Conservation (phyloP, 2,888 invertebrate genomes). For the Chrysolina oricalcia region DNA sequence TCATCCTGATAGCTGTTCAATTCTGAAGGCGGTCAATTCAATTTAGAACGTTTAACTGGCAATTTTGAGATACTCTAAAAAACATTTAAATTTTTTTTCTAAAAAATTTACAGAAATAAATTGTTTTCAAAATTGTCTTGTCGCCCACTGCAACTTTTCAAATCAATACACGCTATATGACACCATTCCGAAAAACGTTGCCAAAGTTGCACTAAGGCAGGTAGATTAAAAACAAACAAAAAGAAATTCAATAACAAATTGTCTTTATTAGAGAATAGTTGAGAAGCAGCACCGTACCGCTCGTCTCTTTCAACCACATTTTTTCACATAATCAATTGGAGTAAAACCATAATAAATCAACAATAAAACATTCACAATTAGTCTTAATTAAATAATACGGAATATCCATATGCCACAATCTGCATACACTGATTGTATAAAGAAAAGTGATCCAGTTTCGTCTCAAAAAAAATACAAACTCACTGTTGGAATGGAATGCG, state of each 20-base stretch:
- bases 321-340: background rate
- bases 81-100: no score
- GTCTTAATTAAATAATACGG: background rate
- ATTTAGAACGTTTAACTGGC: no score
- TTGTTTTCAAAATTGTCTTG: no score
- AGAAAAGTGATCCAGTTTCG: conserved; percentile 8
- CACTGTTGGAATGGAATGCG: background rate
- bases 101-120: no score
- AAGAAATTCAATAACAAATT: conserved; percentile 3
- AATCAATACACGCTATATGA: no score
- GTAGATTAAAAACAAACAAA: background rate
- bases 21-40: no score
- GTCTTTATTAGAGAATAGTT: conserved; percentile 6
- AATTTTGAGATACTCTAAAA: no score
- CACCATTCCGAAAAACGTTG: no score
- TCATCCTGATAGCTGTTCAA: no score
- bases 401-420: background rate
- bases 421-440: conserved; percentile 9
- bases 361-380: background rate
- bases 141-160: no score
- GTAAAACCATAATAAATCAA: conserved; percentile 17
- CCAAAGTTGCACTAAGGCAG: no score
- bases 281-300: background rate
- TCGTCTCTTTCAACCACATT: background rate
- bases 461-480: background rate